Evolutionary conservation across 2,888 invertebrate species (phyloP), one percentile per base, ranked within the genome.

Genomic region (Desoria tigrina): DNA sequence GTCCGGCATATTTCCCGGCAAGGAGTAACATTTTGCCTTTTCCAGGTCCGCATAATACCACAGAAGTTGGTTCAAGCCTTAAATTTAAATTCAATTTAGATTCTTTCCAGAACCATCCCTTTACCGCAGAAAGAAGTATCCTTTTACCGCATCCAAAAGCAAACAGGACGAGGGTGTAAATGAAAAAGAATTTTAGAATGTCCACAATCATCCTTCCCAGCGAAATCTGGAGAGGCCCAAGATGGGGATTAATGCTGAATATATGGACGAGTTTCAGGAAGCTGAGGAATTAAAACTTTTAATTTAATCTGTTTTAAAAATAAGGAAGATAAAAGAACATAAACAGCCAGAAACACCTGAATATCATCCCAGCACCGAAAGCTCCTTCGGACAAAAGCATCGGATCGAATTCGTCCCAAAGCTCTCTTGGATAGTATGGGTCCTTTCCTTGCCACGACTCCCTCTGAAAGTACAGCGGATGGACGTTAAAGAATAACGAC

Each of bases 321-420:
- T 37, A 37, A 37, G 39, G 14, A 21, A 54, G 14, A 42, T 32
- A 18, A 14, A 26, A 59, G 23, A 24, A 24, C 28, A 37, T 59
- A 37, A 24, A 54, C 2, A 27, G 18, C n/a, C n/a, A n/a, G n/a
- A n/a, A n/a, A n/a, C 77, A 87, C 86, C 90, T 90, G 79, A 93
- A 94, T 68, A 97, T 88, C 82, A 96, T 97, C 59, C 95, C 96
- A 1, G 92, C 94, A 11, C 96, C 94, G 81, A 95, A 96, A 58
- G 96, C 83, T 37, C 93, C 94, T 57, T 94, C 94, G 6, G 93
- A 90, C 32, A 97, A 90, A 7, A 97, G 83, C 78, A 95, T 94
- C 0, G 94, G 94, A 81, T 96, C 96, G 79, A 91, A 96, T 6
- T 90, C 90, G 73, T 92, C 86, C 96, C 96, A 97, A 60, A 90